A percentile compares a stretch with the other conserved stretches of the same genome.
Evolutionary conservation across 2,888 invertebrate species (phyloP).

Genomic region (Brachypalpus laphriformis): DNA sequence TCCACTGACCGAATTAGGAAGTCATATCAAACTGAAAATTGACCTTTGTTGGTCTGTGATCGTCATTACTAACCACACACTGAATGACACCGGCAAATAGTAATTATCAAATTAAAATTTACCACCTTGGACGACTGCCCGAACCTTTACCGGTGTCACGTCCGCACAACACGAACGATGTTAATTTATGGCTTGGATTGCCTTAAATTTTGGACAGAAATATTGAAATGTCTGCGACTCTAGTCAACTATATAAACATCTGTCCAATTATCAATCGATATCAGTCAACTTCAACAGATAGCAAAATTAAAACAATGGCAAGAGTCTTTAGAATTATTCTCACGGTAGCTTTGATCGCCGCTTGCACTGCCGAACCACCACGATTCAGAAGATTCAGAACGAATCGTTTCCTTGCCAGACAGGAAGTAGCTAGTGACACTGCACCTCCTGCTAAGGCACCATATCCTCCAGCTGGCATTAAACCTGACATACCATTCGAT

Average conservation of each 20-base stretch:
- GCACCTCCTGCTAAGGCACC: constrained; percentile 48
- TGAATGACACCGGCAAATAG: constrained; percentile 13
- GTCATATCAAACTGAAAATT: background rate
- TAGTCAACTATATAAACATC: constrained; percentile 57
- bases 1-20: background rate
- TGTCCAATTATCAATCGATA: constrained; percentile 25
- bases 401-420: constrained; percentile 47
- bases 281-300: constrained; percentile 52
- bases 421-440: constrained; percentile 31
- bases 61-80: background rate
- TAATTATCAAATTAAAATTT: constrained; percentile 54
- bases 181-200: constrained; percentile 47
- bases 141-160: constrained; percentile 57
- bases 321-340: constrained; percentile 37
- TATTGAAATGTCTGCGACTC: background rate
- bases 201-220: constrained; percentile 52
- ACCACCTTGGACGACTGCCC: background rate
- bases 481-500: constrained; percentile 57
- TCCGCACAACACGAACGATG: constrained; percentile 52
- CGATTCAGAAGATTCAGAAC: constrained; percentile 32
- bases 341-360: constrained; percentile 1
- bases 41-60: constrained; percentile 27
- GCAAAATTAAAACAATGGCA: constrained; percentile 36
- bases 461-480: constrained; percentile 58
- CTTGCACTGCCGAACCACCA: constrained; percentile 35